Evolutionary conservation across 2,113 vertebrate genomes (phyloP).

Genomic region (Hoplias malabaricus): DNA sequence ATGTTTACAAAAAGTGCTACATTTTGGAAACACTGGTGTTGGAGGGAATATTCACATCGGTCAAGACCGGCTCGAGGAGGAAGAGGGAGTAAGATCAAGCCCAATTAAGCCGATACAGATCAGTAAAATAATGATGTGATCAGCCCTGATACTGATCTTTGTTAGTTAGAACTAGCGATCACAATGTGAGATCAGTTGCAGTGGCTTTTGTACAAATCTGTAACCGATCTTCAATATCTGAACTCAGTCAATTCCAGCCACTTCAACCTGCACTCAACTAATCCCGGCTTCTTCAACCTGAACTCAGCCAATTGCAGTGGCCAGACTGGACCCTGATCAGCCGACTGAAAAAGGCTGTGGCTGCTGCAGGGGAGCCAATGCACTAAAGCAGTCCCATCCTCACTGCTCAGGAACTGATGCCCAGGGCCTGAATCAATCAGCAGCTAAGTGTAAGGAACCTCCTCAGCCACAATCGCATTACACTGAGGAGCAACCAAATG

Average conservation of each 20-base stretch:
- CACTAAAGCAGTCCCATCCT: constrained; percentile 53
- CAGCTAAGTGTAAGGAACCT: constrained; percentile 55
- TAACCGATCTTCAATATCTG: too few species aligned
- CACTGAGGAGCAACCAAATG: constrained; percentile 38
- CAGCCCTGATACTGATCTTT: too few species aligned
- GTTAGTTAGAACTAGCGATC: too few species aligned
- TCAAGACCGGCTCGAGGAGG: too few species aligned
- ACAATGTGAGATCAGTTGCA: too few species aligned
- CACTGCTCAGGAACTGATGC: constrained; percentile 45
- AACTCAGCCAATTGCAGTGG: background rate
- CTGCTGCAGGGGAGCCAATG: constrained; percentile 30
- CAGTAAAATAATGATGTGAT: too few species aligned
- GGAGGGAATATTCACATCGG: too few species aligned
- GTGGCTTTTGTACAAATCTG: too few species aligned
- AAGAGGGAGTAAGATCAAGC: too few species aligned
- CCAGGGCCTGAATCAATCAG: constrained; percentile 65
- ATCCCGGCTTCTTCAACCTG: background rate
- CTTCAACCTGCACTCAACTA: background rate
- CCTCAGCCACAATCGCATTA: constrained; percentile 63
- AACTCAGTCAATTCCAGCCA: background rate
- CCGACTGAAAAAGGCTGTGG: background rate
- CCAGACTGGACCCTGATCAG: background rate
- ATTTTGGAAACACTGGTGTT: too few species aligned
- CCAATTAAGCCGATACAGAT: too few species aligned
- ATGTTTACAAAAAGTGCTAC: too few species aligned